Conservation (phyloP, 1,140 invertebrate species). For the Pseudomyrmex concolor region DNA sequence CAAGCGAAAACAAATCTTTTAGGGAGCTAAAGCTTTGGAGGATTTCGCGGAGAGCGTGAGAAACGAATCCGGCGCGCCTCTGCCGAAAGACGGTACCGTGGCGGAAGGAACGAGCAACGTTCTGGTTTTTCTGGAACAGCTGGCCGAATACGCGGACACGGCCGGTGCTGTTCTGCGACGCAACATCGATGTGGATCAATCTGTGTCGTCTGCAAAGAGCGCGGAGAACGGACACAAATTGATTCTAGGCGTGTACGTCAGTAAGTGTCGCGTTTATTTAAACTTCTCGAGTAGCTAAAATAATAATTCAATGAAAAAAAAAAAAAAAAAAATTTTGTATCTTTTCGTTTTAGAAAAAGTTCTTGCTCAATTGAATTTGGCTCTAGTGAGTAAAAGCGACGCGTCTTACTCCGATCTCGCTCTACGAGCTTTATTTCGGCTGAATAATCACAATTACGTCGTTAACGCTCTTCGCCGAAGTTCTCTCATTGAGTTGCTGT, state of each 20-base stretch:
- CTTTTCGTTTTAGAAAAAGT: constrained; percentile 90
- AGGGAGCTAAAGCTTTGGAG: constrained; percentile 95
- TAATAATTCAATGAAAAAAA: not conserved
- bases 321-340: constrained; percentile 40
- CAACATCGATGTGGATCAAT: constrained; percentile 85
- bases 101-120: constrained; percentile 98
- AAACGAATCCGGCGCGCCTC: constrained; percentile 91
- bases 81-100: constrained; percentile 98
- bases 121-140: constrained; percentile 93
- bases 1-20: constrained; percentile 3
- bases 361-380: constrained; percentile 93
- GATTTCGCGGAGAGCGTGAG: constrained; percentile 96
- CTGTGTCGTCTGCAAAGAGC: constrained; percentile 83
- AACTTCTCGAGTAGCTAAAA: not conserved
- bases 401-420: constrained; percentile 91
- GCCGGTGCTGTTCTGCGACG: constrained; percentile 88
- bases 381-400: constrained; percentile 94
- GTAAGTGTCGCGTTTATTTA: constrained; percentile 82
- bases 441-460: constrained; percentile 98
- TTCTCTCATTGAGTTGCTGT: constrained; percentile 92
- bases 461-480: constrained; percentile 94
- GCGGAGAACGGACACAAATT: constrained; percentile 86
- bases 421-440: constrained; percentile 93
- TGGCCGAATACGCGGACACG: constrained; percentile 92
- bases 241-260: constrained; percentile 91